A percentile compares a stretch with the other conserved stretches of the same genome.
phyloP scores from a whole-genome alignment of 2,113 vertebrate species.

The Ochotona curzoniae region DNA sequence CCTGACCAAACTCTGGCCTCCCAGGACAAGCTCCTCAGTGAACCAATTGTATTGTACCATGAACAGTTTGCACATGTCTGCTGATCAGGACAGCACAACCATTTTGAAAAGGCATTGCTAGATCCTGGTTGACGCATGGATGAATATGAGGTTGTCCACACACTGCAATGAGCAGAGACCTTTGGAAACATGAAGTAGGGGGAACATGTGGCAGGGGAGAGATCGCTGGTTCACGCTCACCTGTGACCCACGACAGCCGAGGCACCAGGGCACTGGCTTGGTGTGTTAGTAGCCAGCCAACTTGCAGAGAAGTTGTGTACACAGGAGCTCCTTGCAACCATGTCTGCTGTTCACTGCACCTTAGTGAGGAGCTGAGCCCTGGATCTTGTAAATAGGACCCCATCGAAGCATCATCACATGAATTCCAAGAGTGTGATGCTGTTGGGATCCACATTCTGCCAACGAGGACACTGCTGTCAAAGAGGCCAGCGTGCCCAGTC shows the following conservation, averaged over 20 bases:
- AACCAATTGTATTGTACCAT: background rate
- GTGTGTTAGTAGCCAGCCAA: background rate
- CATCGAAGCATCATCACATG: accelerated
- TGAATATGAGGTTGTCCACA: background rate
- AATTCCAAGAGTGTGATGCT: background rate
- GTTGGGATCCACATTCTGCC: background rate
- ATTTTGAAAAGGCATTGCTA: background rate
- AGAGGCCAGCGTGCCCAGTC: background rate
- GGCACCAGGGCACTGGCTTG: background rate
- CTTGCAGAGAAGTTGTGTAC: background rate
- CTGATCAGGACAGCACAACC: background rate
- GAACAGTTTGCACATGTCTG: background rate
- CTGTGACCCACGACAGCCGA: background rate
- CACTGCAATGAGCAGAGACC: background rate
- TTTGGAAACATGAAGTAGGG: no score
- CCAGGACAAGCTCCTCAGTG: background rate
- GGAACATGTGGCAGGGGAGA: no score
- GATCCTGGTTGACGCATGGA: background rate
- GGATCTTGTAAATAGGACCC: background rate
- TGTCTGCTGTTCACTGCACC: background rate
- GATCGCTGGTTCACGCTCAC: background rate
- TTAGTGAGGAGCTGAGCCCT: background rate
- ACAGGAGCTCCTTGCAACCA: background rate
- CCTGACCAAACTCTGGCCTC: background rate
- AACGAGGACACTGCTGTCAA: background rate